Conservation (phyloP, 2,888 invertebrate genomes). For the Cylindroiulus punctatus region DNA sequence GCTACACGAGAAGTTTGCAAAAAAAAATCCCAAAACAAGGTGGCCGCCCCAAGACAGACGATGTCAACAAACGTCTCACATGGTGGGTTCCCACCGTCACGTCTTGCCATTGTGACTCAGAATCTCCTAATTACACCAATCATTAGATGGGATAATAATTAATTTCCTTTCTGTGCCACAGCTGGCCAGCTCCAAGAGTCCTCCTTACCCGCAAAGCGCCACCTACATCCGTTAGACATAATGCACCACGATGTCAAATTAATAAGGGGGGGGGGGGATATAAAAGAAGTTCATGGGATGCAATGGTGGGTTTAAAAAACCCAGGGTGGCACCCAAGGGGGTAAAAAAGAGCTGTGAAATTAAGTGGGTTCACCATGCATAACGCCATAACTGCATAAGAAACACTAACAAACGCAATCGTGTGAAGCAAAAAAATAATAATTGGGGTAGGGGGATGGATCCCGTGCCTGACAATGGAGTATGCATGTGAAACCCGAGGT, state of each 20-base stretch:
- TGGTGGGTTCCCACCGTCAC: not conserved
- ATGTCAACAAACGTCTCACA: not conserved
- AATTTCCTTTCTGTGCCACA: slow-evolving; percentile 18
- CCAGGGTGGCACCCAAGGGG: not conserved
- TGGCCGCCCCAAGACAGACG: not conserved
- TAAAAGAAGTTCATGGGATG: too few species aligned
- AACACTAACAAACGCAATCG: not conserved
- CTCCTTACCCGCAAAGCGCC: not conserved
- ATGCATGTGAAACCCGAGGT: not conserved
- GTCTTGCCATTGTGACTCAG: not conserved
- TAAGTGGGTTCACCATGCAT: not conserved
- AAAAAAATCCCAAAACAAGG: not conserved
- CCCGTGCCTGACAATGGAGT: not conserved
- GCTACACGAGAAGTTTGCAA: not conserved
- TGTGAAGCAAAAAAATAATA: not conserved
- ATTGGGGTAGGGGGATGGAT: not conserved
- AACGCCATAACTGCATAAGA: not conserved
- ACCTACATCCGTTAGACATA: slow-evolving; percentile 18
- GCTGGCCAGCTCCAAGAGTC: not conserved
- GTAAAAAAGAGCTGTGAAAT: not conserved
- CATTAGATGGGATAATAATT: not conserved
- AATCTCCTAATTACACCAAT: slow-evolving; percentile 3
- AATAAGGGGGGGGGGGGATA: not conserved
- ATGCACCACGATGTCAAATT: not conserved
- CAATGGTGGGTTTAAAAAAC: not conserved